Evolutionary conservation across 1,140 invertebrate species (phyloP), one percentile per base, ranked within the genome.

Genomic region (Cydia strobilella): DNA sequence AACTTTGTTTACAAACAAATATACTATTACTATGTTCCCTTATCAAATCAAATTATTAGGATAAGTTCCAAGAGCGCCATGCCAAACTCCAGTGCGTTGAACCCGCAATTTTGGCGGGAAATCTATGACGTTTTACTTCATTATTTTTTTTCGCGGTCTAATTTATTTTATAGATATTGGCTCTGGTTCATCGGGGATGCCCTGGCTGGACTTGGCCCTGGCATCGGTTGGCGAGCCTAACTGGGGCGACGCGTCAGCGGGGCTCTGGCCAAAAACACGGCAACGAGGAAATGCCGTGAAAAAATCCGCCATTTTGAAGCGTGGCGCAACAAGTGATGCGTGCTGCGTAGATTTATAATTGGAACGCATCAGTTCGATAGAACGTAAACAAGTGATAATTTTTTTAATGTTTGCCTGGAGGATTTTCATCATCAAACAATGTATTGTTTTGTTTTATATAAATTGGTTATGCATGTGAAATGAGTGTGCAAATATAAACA

Each of bases 121-220:
- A 88, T 86, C 85, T 69, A 54, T 85, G 83, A 86, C 85, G 89
- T 88, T 87, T 31, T 90, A 81, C 88, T 90, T 88, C 84, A 89
- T 90, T 88, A 90, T 89, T 85, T 85, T 88, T 89, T 86, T 85
- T 80, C 82, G 80, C 81, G 83, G 83, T 82, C 84, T 82, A 87
- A 92, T 92, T 92, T 91, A 90, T 92, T 92, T 92, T 91, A 92
- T 92, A 91, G 90, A 92, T 90, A 92, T 92, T 92, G 89, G 89
- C 89, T 79, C 83, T 82, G 84, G 86, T 90, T 90, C 90, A 90
- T 84, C 81, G 89, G 90, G 90, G 90, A 90, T 90, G 86, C 89
- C 90, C 31, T 87, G 80, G 72, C 78, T 87, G 87, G 84, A 86
- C 90, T 90, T 91, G 88, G 89, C 90, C 89, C 84, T 92, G 89